Conservation (phyloP, 2,888 invertebrate genomes). For the Punctoribates punctum region DNA sequence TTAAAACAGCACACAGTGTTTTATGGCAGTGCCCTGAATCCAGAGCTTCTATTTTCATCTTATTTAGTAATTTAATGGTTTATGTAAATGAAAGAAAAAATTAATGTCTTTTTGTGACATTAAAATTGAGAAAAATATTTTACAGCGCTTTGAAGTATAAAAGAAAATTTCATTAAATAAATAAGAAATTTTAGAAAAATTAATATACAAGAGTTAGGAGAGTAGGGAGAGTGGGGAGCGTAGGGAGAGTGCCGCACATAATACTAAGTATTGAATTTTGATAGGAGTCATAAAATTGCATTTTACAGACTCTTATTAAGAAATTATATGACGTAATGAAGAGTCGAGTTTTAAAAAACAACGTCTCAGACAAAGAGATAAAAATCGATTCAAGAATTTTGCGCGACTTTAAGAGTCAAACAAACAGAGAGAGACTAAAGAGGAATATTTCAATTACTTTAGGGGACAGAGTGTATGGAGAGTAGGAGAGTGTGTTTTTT, state of each 20-base stretch:
- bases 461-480: neutral
- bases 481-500: neutral
- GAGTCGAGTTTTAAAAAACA: neutral
- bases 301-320: slow-evolving; percentile 23
- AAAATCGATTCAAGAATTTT: slow-evolving; percentile 33
- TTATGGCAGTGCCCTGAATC: neutral
- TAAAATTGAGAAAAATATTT: neutral
- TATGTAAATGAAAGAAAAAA: slow-evolving; percentile 28
- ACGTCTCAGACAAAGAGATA: slow-evolving; percentile 19
- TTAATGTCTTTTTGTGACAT: slow-evolving; percentile 15
- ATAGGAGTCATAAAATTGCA: slow-evolving; percentile 8
- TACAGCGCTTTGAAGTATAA: too few relatives aligned
- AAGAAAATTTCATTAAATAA: too few relatives aligned
- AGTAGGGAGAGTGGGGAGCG: neutral
- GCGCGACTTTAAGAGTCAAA: neutral
- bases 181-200: too few relatives aligned
- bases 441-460: neutral
- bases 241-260: neutral
- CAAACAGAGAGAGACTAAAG: neutral
- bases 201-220: too few relatives aligned
- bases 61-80: slow-evolving; percentile 31
- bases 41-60: neutral
- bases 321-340: slow-evolving; percentile 11
- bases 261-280: slow-evolving; percentile 8
- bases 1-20: neutral